Evolutionary conservation across 2,888 invertebrate species (phyloP), one percentile per base, ranked within the genome.

Genomic region (Esperia sulphurella): DNA sequence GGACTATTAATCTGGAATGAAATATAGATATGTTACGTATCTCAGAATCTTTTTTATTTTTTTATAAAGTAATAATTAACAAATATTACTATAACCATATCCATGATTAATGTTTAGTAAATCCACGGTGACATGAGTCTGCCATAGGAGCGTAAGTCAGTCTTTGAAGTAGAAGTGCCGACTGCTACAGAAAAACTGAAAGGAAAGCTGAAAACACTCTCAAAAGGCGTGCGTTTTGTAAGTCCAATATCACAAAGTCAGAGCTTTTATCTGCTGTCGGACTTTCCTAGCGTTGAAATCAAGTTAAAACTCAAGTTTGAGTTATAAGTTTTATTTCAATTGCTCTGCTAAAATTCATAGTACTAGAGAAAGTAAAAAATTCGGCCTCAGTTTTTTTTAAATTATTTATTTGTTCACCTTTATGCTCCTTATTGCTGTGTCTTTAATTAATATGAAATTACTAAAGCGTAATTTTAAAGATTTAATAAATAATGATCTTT

Each of bases 161-260:
- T 54, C 62, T 76, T 74, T 73, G 66, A 72, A 59, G 59, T 49
- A 61, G 60, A 74, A 72, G 61, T 65, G 65, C 61, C 53, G 59
- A 63, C 68, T 64, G 63, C 50, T 30, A 31, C 4, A 52, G 55
- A 62, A 61, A 61, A 70, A 64, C 53, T 61, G 54, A 65, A 67
- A 53, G 61, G 58, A 59, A 65, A 63, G 54, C 50, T 59, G 49
- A 55, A 58, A 65, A 60, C 51, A 61, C 53, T 49, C 37, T 57
- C 55, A 68, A 71, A 70, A 72, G 64, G 54, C 60, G 55, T 54
- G 51, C 57, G 56, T 58, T 52, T 56, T 13, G 54, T 38, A 52
- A 30, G 41, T 46, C 50, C 52, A 46, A 63, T 61, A 59, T 61
- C 54, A 53, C 51, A 52, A 58, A 59, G 53, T 61, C 51, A 10